Evolutionary conservation across 1,140 invertebrate genomes (phyloP), one percentile per base, ranked within the genome.

Genomic region (Saccostrea echinata): DNA sequence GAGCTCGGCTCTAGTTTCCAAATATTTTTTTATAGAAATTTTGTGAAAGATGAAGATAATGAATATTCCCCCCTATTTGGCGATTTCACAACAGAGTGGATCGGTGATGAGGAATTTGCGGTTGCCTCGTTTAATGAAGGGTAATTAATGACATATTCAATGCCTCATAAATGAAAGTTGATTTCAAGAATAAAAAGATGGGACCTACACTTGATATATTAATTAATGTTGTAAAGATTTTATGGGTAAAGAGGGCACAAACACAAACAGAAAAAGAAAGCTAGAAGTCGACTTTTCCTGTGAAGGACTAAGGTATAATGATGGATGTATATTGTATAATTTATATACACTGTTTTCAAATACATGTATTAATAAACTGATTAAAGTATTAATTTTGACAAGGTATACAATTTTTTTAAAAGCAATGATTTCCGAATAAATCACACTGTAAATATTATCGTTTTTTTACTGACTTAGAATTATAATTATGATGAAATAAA

Each of bases 11-110:
- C n/a, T n/a, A n/a, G n/a, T n/a, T 64, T 64, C 57, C 57, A 64
- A 64, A 64, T 64, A 61, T 64, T 64, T 43, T n/a, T 64, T 64
- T 64, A 64, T 64, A 64, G 57, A 64, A 64, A 64, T 64, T 64
- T 64, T 64, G 57, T 2, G 21, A 64, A 64, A 64, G 57, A 64
- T n/a, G 57, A 64, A 64, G 57, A 64, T 64, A 64, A 64, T 64
- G 57, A 64, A 64, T 64, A 64, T n/a, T 61, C 57, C 57, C 57
- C 21, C 57, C 21, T 64, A 64, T 64, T 64, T 64, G 57, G 24
- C 57, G 57, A 64, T 9, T 64, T 64, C 57, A 64, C 57, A 64
- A 64, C 57, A 24, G 57, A 64, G 57, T 64, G 57, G 57, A 64
- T 64, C 9, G 57, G 57, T 64, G 57, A 64, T 64, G 16, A 64